phyloP scores from a whole-genome alignment of 2,888 invertebrate species.

The Acanthopleura granulata region DNA sequence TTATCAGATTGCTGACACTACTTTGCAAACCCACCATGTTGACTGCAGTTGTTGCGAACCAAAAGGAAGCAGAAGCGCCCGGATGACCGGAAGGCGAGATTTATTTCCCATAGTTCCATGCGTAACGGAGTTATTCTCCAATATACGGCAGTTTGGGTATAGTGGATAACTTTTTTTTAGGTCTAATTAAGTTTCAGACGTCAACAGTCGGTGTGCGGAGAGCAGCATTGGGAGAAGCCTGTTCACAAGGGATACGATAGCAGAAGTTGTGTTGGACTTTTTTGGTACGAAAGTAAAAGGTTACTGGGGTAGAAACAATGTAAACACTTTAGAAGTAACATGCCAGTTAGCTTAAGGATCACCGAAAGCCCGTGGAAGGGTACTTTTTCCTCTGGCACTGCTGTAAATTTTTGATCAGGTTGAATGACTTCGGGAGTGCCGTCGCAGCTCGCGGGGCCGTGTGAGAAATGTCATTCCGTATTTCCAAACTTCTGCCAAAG shows the following conservation, averaged over 20 bases:
- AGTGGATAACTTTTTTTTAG: no score
- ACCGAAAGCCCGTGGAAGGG: neutral
- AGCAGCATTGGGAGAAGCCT: no score
- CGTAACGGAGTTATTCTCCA: no score
- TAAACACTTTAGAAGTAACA: neutral
- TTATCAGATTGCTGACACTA: neutral
- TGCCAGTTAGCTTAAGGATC: neutral
- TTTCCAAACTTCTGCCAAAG: slow-evolving; percentile 47
- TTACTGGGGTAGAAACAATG: neutral
- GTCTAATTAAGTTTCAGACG: no score
- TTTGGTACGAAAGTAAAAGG: no score
- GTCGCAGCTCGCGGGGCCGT: neutral
- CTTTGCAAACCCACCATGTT: slow-evolving; percentile 23
- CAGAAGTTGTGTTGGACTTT: no score
- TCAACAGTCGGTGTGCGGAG: no score
- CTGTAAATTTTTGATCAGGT: neutral
- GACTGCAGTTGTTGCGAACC: slow-evolving; percentile 16
- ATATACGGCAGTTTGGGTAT: no score
- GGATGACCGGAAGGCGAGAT: no score
- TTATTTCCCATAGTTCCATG: no score
- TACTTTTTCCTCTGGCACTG: neutral
- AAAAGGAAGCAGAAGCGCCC: slow-evolving; percentile 23
- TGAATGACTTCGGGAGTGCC: neutral
- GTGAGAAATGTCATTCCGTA: slow-evolving; percentile 21
- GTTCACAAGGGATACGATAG: no score